Evolutionary conservation across 2,113 vertebrate genomes (phyloP), one percentile per base, ranked within the genome.

Genomic region (Sciurus niger): DNA sequence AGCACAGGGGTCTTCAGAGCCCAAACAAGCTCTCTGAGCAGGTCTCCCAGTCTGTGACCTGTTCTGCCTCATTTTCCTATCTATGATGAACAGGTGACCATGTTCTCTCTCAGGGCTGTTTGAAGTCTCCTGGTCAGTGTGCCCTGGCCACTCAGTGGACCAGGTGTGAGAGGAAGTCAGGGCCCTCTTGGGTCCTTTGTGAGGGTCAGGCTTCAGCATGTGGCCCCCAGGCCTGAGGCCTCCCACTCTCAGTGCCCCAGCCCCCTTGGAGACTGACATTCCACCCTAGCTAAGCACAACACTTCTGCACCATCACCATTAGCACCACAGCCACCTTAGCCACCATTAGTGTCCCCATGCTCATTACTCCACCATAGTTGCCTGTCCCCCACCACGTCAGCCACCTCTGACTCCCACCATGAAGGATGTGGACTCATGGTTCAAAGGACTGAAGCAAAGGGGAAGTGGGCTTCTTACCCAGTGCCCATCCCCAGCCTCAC

Each of bases 81-180:
- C 94, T 84, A 63, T 43, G 30, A 80, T 34, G 77, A 84, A 83
- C 93, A 96, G 92, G 88, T 92, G 96, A 88, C 58, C 79, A 40
- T 68, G 67, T 86, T 95, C 87, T 92, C 89, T 97, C 97, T 98
- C 97, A 98, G 97, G 97, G 92, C 94, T 70, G 92, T 68, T 82
- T 74, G 85, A 84, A 53, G 79, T 83, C 84, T 67, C 60, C 72
- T 55, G 70, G n/a, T 86, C 89, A 3, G 0, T 65, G 48, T 74
- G 46, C 63, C 28, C 89, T 43, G 48, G 40, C 60, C 73, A n/a
- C 55, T 22, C 90, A 79, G 78, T 43, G 84, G 46, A 53, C 24
- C 74, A 46, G 48, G 10, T 40, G 30, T 72, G 43, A 72, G 58
- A 74, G 40, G 25, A 43, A 30, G 9, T 51, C 55, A 48, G 67